Evolutionary conservation across 2,113 vertebrate genomes (phyloP), one percentile per base, ranked within the genome.

Genomic region (Kryptolebias marmoratus): DNA sequence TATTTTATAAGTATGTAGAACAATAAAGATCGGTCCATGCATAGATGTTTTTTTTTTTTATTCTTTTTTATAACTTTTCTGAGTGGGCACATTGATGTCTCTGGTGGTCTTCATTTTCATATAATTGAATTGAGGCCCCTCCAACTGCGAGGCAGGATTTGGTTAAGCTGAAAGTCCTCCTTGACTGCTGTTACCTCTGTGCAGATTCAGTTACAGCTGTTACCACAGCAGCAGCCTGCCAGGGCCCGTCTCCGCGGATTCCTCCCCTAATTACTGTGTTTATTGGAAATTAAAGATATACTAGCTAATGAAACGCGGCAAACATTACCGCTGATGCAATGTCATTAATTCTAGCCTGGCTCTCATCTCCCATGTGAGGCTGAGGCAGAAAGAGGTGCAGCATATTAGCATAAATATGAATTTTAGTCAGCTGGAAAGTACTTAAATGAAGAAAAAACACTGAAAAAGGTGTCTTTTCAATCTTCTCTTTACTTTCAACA

Each of bases 211-310:
- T 93, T 92, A 94, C 92, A 92, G 90, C 93, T 90, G 91, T 88
- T 93, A 87, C 86, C 87, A 82, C 89, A 79, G 90, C 81, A 89
- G 91, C 92, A 88, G 81, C 85, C 85, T 90, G 84, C 92, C 87
- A 84, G 82, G 77, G 67, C 86, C 82, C 54, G 90, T 94, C 91
- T 93, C 91, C 79, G 78, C 73, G 90, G 93, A 93, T 92, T 92
- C 90, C 87, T 87, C 74, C 68, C 87, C 90, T 94, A 94, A 94
- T 94, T 93, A 92, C 93, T 85, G 91, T 93, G 94, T 94, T 94
- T 94, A 93, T 94, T 93, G 93, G 92, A 94, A 93, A 94, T 94
- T 94, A 94, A 94, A 94, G 93, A 93, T 93, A 93, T 90, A 93
- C 91, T 90, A 87, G 88, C 90, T 93, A 94, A 93, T 94, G 93